phyloP scores from a whole-genome alignment of 2,113 vertebrate species.

The Tyrannus savana region DNA sequence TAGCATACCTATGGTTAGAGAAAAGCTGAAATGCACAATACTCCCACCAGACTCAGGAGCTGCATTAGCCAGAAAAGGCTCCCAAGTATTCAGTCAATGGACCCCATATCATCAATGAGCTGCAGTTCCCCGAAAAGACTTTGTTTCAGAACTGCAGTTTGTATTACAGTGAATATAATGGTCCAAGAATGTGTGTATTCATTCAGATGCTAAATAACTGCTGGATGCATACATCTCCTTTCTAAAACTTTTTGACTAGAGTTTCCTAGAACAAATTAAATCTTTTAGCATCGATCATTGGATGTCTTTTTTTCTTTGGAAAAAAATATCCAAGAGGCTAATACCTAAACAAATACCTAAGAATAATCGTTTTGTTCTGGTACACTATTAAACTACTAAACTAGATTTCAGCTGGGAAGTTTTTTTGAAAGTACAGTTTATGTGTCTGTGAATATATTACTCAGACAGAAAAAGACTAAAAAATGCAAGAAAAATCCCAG shows the following conservation, averaged over 20 bases:
- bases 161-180: background rate
- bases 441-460: background rate
- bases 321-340: background rate
- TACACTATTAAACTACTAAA: background rate
- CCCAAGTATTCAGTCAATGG: background rate
- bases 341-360: background rate
- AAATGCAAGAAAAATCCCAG: accelerated
- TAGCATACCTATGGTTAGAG: background rate
- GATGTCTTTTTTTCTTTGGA: background rate
- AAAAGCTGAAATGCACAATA: background rate
- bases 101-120: accelerated
- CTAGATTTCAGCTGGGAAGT: background rate
- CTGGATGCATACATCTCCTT: background rate
- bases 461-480: background rate
- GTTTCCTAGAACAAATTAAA: background rate
- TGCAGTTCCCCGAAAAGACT: background rate
- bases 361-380: background rate
- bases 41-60: background rate
- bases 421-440: background rate
- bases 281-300: background rate
- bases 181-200: background rate
- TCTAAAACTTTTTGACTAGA: background rate
- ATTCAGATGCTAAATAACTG: background rate
- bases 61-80: background rate
- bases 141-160: background rate